Percentiles rank a stretch among this genome's conserved stretches.
phyloP scores from a whole-genome alignment of 2,888 invertebrate genomes.

The Magallana nippona region DNA sequence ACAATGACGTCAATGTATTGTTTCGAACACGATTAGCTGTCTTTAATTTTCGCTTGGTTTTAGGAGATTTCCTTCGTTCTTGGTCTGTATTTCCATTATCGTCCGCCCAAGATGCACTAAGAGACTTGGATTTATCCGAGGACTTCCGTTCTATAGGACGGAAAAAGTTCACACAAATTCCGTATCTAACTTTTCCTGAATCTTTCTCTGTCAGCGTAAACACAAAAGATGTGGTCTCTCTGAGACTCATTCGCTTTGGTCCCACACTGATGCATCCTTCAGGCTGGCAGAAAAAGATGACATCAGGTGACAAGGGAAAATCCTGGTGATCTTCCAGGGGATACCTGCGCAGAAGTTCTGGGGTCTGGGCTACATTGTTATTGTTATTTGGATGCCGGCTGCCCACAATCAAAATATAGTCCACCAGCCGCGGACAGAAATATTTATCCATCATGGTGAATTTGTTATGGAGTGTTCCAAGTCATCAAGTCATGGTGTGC shows the following conservation, averaged over 20 bases:
- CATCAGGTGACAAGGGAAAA: slow-evolving; percentile 97
- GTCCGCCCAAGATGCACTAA: slow-evolving; percentile 63
- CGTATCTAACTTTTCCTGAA: slow-evolving; percentile 89
- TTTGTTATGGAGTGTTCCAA: not conserved
- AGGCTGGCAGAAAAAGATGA: slow-evolving; percentile 99
- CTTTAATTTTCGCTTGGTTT: slow-evolving; percentile 73
- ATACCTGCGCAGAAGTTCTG: slow-evolving; percentile 94
- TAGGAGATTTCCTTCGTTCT: slow-evolving; percentile 71
- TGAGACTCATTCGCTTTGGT: slow-evolving; percentile 84
- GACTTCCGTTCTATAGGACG: slow-evolving; percentile 85
- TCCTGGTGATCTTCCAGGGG: slow-evolving; percentile 97
- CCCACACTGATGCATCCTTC: slow-evolving; percentile 96
- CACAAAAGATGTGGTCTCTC: slow-evolving; percentile 97
- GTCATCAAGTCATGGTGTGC: not conserved
- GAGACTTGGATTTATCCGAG: slow-evolving; percentile 63
- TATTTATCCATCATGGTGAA: slow-evolving; percentile 69
- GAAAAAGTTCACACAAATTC: slow-evolving; percentile 99
- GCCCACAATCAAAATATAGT: slow-evolving; percentile 98
- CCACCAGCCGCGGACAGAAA: slow-evolving; percentile 85
- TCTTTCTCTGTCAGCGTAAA: slow-evolving; percentile 99
- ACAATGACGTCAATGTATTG: slow-evolving; percentile 97
- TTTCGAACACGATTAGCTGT: slow-evolving; percentile 83
- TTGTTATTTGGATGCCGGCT: slow-evolving; percentile 85
- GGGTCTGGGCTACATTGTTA: slow-evolving; percentile 85
- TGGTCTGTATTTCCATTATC: slow-evolving; percentile 61